Evolutionary conservation across 2,888 invertebrate genomes (phyloP).

Genomic region (Reticulitermes lucifugus): DNA sequence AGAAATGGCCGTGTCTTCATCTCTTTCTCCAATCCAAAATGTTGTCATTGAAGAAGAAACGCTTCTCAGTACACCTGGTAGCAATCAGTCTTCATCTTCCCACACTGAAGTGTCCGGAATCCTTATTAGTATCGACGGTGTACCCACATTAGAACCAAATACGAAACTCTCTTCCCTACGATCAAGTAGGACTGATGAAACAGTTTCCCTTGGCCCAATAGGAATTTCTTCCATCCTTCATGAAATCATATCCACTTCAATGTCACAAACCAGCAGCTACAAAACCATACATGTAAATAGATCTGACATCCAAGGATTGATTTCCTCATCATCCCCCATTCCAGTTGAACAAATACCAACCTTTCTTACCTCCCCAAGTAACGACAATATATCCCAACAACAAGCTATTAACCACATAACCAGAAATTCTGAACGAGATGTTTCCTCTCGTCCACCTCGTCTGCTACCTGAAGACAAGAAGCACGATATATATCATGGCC

Average conservation of each 20-base stretch:
- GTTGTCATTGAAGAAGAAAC: background rate
- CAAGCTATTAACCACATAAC: background rate
- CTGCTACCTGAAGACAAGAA: constrained; percentile 17
- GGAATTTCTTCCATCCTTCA: constrained; percentile 42
- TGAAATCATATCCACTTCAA: constrained; percentile 34
- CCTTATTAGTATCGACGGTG: constrained; percentile 19
- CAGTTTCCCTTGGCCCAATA: constrained; percentile 37
- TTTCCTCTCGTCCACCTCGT: background rate
- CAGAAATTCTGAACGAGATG: background rate
- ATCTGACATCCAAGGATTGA: constrained; percentile 9
- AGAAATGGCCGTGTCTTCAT: background rate
- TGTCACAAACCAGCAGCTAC: background rate
- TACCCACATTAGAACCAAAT: background rate
- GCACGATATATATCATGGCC: constrained; percentile 54
- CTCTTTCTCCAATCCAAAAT: background rate
- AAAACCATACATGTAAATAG: background rate
- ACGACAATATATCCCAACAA: background rate
- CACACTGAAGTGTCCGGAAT: constrained; percentile 21
- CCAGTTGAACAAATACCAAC: background rate
- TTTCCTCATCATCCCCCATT: background rate
- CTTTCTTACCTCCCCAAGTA: background rate
- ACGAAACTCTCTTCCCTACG: constrained; percentile 4
- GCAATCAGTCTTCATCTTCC: background rate
- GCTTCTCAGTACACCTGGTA: background rate
- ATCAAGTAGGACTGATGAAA: background rate